Evolutionary conservation across 2,113 vertebrate genomes (phyloP).

Genomic region (Lampris megalopsis): DNA sequence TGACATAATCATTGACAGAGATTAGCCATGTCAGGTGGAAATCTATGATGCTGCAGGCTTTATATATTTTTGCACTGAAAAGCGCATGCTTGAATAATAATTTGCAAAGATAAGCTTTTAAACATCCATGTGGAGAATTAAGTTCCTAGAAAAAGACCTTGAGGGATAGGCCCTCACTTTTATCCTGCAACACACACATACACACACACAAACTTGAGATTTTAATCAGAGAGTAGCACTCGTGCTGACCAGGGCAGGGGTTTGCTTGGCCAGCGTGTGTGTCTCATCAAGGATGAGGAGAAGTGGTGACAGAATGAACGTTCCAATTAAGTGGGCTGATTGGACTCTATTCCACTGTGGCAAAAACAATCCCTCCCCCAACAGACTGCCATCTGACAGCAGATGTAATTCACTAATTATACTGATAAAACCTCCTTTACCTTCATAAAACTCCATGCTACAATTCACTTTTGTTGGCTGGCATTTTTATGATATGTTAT

Average conservation of each 20-base stretch:
- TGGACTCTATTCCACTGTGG: slow-evolving; percentile 77
- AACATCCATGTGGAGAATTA: slow-evolving; percentile 12
- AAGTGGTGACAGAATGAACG: slow-evolving; percentile 78
- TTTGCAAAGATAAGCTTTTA: slow-evolving; percentile 16
- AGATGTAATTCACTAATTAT: slow-evolving; percentile 85
- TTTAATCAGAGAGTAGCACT: slow-evolving; percentile 70
- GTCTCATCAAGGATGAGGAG: slow-evolving; percentile 80
- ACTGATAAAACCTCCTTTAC: slow-evolving; percentile 75
- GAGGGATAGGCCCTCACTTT: slow-evolving; percentile 6
- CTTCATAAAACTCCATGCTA: slow-evolving; percentile 62
- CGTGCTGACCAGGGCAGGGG: slow-evolving; percentile 68
- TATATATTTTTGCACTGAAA: too few relatives aligned
- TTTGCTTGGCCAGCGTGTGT: slow-evolving; percentile 61
- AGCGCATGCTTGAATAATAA: too few relatives aligned
- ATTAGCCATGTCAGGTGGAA: neutral
- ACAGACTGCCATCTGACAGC: slow-evolving; percentile 84
- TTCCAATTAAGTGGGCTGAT: slow-evolving; percentile 83
- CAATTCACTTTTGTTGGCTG: slow-evolving; percentile 73
- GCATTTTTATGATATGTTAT: slow-evolving; percentile 62
- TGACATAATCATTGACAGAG: neutral
- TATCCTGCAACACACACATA: slow-evolving; percentile 3
- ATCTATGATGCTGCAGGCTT: neutral
- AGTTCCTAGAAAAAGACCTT: slow-evolving; percentile 8
- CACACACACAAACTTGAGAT: slow-evolving; percentile 47
- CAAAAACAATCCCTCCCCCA: slow-evolving; percentile 80